Conservation (phyloP, 2,797 vertebrate genomes). For the Zenarchopterus dispar region DNA sequence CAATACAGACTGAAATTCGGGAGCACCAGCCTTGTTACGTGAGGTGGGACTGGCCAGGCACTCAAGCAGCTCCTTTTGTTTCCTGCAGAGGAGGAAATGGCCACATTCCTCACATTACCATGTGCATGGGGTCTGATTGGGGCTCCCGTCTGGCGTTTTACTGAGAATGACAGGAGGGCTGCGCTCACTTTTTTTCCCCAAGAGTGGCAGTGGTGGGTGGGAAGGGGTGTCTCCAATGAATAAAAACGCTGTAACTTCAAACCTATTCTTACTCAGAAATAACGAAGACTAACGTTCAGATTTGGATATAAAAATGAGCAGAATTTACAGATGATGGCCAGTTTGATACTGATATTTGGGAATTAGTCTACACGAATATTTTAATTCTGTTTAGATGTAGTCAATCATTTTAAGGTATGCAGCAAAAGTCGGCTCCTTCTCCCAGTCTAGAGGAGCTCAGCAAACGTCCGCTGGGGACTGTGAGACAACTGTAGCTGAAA, state of each 20-base stretch:
- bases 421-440: too few species aligned
- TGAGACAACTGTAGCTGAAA: conserved; percentile 46
- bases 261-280: conserved; percentile 1
- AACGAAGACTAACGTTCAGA: too few species aligned
- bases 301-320: conserved; percentile 3
- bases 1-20: conserved; percentile 56
- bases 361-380: too few species aligned
- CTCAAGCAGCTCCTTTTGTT: conserved; percentile 83
- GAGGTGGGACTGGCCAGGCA: conserved; percentile 70
- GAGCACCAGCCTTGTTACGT: conserved; percentile 55
- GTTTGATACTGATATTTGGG: too few species aligned
- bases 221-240: conserved; percentile 47
- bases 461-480: too few species aligned
- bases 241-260: conserved; percentile 51
- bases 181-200: conserved; percentile 35
- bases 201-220: conserved; percentile 18
- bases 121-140: conserved; percentile 79
- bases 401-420: too few species aligned
- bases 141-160: conserved; percentile 66
- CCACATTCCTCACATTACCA: conserved; percentile 87
- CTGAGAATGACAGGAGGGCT: conserved; percentile 49
- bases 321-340: too few species aligned
- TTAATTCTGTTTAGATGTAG: too few species aligned
- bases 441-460: too few species aligned
- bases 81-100: conserved; percentile 85